These are phyloP conservation scores for Muntiacus muntjak DNA, from an alignment of 2,113 vertebrate genomes.

Conservation along the genomic window DNA sequence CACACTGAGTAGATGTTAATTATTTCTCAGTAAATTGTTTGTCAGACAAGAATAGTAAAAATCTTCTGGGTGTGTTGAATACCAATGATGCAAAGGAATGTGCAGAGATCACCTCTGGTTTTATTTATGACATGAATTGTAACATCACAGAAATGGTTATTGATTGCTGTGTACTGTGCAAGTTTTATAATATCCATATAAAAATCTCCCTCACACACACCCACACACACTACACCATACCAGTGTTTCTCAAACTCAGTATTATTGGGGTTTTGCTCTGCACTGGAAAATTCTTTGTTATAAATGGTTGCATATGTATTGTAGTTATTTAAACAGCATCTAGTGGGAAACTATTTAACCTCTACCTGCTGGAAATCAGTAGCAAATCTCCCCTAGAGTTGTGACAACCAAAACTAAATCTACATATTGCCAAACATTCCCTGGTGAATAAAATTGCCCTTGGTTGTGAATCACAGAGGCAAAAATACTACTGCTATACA, in stretches of 20 bases:
- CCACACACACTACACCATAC: background rate
- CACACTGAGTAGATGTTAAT: background rate
- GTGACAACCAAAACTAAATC: background rate
- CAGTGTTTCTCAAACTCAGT: background rate
- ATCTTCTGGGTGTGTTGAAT: background rate
- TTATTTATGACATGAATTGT: background rate
- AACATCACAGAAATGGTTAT: background rate
- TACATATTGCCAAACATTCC: background rate
- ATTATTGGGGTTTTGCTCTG: background rate
- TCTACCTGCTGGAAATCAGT: background rate
- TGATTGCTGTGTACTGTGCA: background rate
- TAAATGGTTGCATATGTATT: rapidly evolving
- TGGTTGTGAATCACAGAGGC: background rate
- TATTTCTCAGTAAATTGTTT: background rate
- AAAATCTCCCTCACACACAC: background rate
- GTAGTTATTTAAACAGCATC: background rate
- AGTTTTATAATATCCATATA: background rate
- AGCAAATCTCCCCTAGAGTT: background rate
- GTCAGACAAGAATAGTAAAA: background rate
- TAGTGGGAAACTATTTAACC: background rate
- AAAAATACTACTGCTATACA: background rate
- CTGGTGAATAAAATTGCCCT: background rate
- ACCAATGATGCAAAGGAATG: background rate
- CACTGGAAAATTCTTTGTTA: background rate
- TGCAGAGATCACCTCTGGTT: background rate